phyloP scores from a whole-genome alignment of 2,888 invertebrate genomes.

The Tholera decimalis region DNA sequence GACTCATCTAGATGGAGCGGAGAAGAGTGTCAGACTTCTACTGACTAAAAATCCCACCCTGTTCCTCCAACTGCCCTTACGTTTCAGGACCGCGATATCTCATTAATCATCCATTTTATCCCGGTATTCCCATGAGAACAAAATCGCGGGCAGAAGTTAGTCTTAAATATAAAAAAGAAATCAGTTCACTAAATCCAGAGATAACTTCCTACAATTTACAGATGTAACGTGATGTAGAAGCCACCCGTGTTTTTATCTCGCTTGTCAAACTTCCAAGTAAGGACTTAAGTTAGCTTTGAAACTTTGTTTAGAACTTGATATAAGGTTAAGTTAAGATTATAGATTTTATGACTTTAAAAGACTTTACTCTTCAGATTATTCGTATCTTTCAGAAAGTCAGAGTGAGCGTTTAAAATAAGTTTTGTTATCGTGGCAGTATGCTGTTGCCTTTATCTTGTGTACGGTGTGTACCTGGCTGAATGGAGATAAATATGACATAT shows the following conservation, averaged over 20 bases:
- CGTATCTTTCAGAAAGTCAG: conserved; percentile 2
- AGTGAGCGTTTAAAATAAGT: background rate
- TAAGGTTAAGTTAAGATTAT: conserved; percentile 57
- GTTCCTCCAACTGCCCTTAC: too few species aligned
- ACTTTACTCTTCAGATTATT: conserved; percentile 25
- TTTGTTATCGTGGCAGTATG: conserved; percentile 1
- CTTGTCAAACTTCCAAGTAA: conserved; percentile 54
- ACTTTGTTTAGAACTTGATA: conserved; percentile 51
- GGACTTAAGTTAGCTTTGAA: conserved; percentile 50
- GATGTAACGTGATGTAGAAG: conserved; percentile 38
- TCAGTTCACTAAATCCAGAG: too few species aligned
- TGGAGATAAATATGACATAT: conserved; percentile 3
- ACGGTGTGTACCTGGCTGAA: conserved; percentile 43
- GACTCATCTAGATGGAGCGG: too few species aligned
- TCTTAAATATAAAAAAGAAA: too few species aligned
- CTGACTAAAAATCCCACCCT: too few species aligned
- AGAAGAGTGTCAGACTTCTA: too few species aligned
- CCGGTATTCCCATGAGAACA: too few species aligned
- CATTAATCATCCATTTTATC: too few species aligned
- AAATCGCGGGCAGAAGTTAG: too few species aligned
- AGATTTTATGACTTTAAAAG: conserved; percentile 45
- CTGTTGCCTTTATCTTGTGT: conserved; percentile 13
- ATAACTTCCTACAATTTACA: too few species aligned
- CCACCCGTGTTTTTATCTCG: conserved; percentile 52
- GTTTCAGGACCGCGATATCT: too few species aligned